phyloP scores from a whole-genome alignment of 2,797 vertebrate genomes.

The Perodicticus potto region DNA sequence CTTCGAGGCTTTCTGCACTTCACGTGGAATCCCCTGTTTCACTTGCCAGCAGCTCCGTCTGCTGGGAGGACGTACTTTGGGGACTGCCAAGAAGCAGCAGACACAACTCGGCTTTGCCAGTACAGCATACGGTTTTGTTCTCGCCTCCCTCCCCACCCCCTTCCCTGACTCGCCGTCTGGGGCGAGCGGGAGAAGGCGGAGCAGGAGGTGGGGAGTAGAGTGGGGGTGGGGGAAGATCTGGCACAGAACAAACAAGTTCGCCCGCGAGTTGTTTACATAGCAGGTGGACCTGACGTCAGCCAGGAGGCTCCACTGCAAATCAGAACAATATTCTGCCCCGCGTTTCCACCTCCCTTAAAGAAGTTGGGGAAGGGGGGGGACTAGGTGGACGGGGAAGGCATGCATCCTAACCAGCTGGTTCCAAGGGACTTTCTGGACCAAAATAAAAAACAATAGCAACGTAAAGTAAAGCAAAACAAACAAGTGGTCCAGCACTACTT shows the following conservation, averaged over 20 bases:
- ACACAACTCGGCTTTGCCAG: constrained; percentile 81
- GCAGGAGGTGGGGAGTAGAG: constrained; percentile 72
- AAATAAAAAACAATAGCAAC: constrained; percentile 1
- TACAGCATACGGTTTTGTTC: constrained; percentile 86
- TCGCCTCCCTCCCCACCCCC: constrained; percentile 81
- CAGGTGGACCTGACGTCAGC: constrained; percentile 96
- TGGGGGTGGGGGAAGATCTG: constrained; percentile 55
- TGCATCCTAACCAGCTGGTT: neutral
- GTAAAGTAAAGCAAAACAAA: constrained; percentile 72
- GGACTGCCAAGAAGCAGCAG: constrained; percentile 85
- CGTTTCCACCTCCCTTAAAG: constrained; percentile 86
- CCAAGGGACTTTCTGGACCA: constrained; percentile 69
- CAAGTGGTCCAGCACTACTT: constrained; percentile 53
- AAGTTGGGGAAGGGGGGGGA: constrained; percentile 50
- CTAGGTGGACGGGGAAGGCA: neutral
- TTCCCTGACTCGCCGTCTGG: constrained; percentile 78
- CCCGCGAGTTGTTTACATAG: constrained; percentile 91
- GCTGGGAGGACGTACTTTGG: constrained; percentile 77
- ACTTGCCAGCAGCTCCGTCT: constrained; percentile 76
- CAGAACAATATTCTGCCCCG: constrained; percentile 88
- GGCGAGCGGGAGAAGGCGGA: constrained; percentile 72
- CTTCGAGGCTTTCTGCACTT: constrained; percentile 77
- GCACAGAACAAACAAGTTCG: constrained; percentile 88
- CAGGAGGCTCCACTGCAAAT: constrained; percentile 90
- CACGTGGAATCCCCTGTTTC: constrained; percentile 77